A percentile compares a stretch with the other conserved stretches of the same genome.
phyloP scores from a whole-genome alignment of 2,113 vertebrate genomes.

The Caracal caracal region DNA sequence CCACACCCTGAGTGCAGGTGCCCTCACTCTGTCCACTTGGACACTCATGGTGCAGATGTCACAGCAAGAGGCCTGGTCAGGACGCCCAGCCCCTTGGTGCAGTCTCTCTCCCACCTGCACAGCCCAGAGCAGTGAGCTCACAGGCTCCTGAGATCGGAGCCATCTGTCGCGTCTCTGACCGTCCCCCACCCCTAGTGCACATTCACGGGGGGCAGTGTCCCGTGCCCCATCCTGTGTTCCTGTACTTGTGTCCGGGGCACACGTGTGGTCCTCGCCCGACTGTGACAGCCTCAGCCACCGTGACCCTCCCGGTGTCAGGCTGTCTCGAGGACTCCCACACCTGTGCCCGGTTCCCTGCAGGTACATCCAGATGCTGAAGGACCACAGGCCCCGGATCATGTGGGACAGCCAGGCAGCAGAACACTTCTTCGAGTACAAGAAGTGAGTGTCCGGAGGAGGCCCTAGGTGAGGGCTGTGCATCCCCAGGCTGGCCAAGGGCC shows the following conservation, averaged over 20 bases:
- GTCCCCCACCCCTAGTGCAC: too few relatives aligned
- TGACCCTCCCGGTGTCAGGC: rapidly evolving
- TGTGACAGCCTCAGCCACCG: rapidly evolving
- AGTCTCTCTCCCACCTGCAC: rapidly evolving
- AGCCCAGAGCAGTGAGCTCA: not conserved
- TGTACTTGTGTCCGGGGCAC: rapidly evolving
- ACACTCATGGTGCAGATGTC: not conserved
- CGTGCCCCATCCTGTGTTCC: not conserved
- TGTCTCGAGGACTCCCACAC: not conserved
- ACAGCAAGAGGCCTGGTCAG: not conserved
- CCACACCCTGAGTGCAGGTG: rapidly evolving
- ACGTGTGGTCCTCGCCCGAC: not conserved
- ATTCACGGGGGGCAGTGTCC: rapidly evolving
- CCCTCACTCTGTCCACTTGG: not conserved
- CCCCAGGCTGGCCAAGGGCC: not conserved
- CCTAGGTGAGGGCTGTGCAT: too few relatives aligned
- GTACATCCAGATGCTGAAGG: slow-evolving; percentile 94
- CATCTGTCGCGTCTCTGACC: not conserved
- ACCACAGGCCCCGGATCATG: slow-evolving; percentile 91
- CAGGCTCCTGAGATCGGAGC: too few relatives aligned
- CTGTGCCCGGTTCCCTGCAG: not conserved
- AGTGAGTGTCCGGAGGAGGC: slow-evolving; percentile 82
- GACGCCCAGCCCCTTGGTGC: not conserved
- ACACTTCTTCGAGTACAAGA: slow-evolving; percentile 95
- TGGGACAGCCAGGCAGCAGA: slow-evolving; percentile 95